Conservation (phyloP, 2,888 invertebrate genomes). For the Patella caerulea region DNA sequence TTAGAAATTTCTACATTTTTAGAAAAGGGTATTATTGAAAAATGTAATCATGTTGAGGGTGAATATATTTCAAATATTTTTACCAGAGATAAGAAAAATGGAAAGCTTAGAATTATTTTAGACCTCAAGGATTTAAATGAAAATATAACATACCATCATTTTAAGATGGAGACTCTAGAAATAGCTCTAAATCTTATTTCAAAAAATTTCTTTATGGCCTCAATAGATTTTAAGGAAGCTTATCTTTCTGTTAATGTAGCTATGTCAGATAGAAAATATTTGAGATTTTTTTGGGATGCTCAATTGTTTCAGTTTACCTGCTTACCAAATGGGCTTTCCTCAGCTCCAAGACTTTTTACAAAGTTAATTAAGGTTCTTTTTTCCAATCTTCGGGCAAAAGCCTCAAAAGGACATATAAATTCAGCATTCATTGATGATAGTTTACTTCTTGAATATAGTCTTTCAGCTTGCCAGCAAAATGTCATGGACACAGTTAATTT, state of each 20-base stretch:
- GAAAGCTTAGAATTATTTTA: conserved; percentile 13
- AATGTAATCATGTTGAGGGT: background rate
- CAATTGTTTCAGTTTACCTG: conserved; percentile 15
- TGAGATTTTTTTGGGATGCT: background rate
- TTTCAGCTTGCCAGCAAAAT: conserved; percentile 12
- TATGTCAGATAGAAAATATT: background rate
- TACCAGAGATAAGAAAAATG: conserved; percentile 8
- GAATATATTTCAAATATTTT: conserved; percentile 15
- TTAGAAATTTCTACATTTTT: background rate
- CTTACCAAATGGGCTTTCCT: conserved; percentile 6
- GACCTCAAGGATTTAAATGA: conserved; percentile 32
- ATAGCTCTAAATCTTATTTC: conserved; percentile 23
- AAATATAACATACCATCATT: conserved; percentile 30
- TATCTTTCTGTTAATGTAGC: conserved; percentile 15
- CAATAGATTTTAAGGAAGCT: conserved; percentile 23
- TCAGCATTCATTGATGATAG: conserved; percentile 17
- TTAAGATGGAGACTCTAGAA: conserved; percentile 39
- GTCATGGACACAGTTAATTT: background rate
- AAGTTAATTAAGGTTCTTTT: conserved; percentile 6
- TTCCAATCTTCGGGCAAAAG: conserved; percentile 16
- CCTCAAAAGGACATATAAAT: conserved; percentile 16
- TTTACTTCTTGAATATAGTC: conserved; percentile 27
- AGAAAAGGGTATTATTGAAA: conserved; percentile 2
- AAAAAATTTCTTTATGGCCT: conserved; percentile 15
- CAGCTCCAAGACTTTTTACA: conserved; percentile 8